A percentile compares a stretch with the other conserved stretches of the same genome.
These are phyloP conservation scores for Teleiodes luculella DNA, from an alignment of 2,888 invertebrate species.

Conservation along the genomic window DNA sequence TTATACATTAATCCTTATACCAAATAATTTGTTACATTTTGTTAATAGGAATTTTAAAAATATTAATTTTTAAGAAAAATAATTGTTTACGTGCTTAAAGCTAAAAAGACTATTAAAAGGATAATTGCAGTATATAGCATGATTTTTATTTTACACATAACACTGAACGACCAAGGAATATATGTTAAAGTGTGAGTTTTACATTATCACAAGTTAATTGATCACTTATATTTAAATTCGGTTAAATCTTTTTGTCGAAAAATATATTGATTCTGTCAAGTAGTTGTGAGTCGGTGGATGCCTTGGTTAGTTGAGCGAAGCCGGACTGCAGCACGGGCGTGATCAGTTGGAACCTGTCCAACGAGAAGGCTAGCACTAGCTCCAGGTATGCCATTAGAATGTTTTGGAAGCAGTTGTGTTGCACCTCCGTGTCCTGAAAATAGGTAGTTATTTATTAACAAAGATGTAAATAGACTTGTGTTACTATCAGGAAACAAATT, in stretches of 20 bases:
- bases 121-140: slow-evolving; percentile 46
- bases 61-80: slow-evolving; percentile 39
- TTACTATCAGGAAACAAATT: background rate
- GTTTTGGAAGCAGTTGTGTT: slow-evolving; percentile 90
- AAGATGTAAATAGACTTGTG: background rate
- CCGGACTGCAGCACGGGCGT: slow-evolving; percentile 66
- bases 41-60: slow-evolving; percentile 41
- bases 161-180: slow-evolving; percentile 49
- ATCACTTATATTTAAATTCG: slow-evolving; percentile 64
- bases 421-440: slow-evolving; percentile 89
- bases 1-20: slow-evolving; percentile 58
- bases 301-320: slow-evolving; percentile 65
- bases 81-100: slow-evolving; percentile 36
- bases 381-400: slow-evolving; percentile 92
- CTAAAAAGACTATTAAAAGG: slow-evolving; percentile 50
- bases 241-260: slow-evolving; percentile 73
- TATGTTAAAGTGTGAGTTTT: slow-evolving; percentile 29
- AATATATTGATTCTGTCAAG: slow-evolving; percentile 75
- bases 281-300: slow-evolving; percentile 68
- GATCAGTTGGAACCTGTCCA: slow-evolving; percentile 77
- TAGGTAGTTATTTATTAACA: slow-evolving; percentile 5
- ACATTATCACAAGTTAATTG: slow-evolving; percentile 57
- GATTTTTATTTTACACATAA: slow-evolving; percentile 63
- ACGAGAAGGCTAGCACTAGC: slow-evolving; percentile 81
- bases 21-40: slow-evolving; percentile 65